phyloP scores from a whole-genome alignment of 2,888 invertebrate genomes.

The Isotomurus palustris region DNA sequence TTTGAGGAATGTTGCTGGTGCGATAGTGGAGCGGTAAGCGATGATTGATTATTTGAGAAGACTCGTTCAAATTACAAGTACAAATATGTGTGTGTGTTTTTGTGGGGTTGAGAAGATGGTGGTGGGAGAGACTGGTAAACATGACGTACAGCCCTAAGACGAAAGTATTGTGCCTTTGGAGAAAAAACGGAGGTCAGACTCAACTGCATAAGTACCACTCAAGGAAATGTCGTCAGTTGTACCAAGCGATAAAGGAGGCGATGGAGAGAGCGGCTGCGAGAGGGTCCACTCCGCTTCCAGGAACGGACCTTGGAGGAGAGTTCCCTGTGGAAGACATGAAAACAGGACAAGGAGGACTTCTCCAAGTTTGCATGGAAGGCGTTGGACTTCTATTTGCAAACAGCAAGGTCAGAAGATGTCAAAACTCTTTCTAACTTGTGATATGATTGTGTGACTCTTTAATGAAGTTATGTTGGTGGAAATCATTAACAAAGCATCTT shows the following conservation, averaged over 20 bases:
- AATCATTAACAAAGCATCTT: not conserved
- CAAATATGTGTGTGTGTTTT: not conserved
- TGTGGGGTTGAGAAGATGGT: constrained; percentile 65
- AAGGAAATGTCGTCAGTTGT: constrained; percentile 69
- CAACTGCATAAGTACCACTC: constrained; percentile 98
- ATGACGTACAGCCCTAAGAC: constrained; percentile 99
- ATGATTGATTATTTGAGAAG: not conserved
- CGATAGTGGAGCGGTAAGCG: constrained; percentile 66
- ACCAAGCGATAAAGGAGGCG: constrained; percentile 96
- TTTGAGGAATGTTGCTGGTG: constrained; percentile 73
- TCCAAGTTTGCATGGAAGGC: constrained; percentile 99
- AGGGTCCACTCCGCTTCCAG: constrained; percentile 69
- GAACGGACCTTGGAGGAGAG: constrained; percentile 82
- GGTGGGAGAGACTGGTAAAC: constrained; percentile 97
- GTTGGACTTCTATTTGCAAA: constrained; percentile 97
- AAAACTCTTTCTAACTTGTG: constrained; percentile 28
- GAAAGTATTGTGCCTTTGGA: constrained; percentile 94
- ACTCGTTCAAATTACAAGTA: not conserved
- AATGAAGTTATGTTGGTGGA: not conserved
- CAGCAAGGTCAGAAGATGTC: constrained; percentile 92
- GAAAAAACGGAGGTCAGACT: constrained; percentile 88
- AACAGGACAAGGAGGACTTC: constrained; percentile 92
- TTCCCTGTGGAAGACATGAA: constrained; percentile 98
- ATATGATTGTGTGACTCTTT: no score
- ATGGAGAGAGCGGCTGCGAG: constrained; percentile 81